A percentile compares a stretch with the other conserved stretches of the same genome.
Evolutionary conservation across 2,797 vertebrate species (phyloP).

Genomic region (Pelochelys cantorii): DNA sequence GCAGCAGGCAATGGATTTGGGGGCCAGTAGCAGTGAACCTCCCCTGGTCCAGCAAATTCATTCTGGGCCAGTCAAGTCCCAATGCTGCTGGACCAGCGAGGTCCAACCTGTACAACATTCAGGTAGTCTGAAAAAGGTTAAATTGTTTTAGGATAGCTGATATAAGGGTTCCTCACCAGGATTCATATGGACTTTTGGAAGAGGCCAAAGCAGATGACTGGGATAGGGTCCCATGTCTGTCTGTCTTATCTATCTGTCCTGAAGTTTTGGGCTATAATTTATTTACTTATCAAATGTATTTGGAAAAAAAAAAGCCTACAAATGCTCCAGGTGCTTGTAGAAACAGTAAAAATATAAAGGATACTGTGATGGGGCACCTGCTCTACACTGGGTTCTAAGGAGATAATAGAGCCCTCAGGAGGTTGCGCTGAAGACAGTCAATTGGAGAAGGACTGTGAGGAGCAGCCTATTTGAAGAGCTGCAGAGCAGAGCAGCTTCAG

Average conservation of each 20-base stretch:
- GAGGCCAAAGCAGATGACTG: slow-evolving; percentile 31
- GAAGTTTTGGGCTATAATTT: not conserved
- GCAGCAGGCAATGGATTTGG: too few species aligned
- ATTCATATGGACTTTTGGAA: slow-evolving; percentile 50
- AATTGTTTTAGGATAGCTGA: slow-evolving; percentile 38
- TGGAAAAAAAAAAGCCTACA: not conserved
- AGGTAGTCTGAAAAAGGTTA: slow-evolving; percentile 33
- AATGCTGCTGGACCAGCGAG: too few species aligned
- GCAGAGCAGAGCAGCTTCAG: too few species aligned
- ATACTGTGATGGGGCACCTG: not conserved
- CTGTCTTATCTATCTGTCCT: not conserved
- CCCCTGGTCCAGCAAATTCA: too few species aligned
- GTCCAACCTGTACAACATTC: slow-evolving; percentile 28
- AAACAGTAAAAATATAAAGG: slow-evolving; percentile 19
- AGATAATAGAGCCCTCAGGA: too few species aligned
- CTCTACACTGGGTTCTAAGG: too few species aligned
- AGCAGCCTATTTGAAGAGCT: too few species aligned
- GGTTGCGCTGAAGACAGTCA: too few species aligned
- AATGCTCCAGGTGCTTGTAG: not conserved
- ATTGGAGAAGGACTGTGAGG: too few species aligned
- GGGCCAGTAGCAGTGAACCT: too few species aligned
- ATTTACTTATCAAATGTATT: not conserved
- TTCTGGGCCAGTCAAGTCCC: too few species aligned
- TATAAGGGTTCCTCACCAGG: slow-evolving; percentile 50
- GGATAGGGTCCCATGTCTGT: not conserved